phyloP scores from a whole-genome alignment of 2,797 vertebrate genomes.

The Melopsittacus undulatus region DNA sequence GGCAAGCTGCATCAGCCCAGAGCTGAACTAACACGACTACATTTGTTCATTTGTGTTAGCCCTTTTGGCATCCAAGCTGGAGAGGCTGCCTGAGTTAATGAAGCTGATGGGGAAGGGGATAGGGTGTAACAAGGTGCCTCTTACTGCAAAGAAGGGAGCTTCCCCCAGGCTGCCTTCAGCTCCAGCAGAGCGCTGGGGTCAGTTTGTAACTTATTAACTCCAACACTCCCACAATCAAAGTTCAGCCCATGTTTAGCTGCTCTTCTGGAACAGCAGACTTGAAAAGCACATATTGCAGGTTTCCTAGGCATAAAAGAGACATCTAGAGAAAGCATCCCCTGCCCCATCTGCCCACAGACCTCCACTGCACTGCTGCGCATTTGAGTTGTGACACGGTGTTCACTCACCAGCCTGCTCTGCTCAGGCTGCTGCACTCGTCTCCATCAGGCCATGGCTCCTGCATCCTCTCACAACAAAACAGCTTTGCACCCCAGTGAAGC shows the following conservation, averaged over 20 bases:
- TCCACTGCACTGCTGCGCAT: neutral
- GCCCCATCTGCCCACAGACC: neutral
- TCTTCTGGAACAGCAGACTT: neutral
- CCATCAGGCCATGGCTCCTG: neutral
- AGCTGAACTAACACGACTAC: neutral
- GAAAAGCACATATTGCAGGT: neutral
- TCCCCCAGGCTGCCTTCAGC: neutral
- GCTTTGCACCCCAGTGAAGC: neutral
- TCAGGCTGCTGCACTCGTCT: neutral
- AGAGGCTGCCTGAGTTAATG: neutral
- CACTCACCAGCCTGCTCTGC: neutral
- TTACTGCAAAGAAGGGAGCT: neutral
- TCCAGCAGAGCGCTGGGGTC: neutral
- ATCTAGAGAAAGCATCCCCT: neutral
- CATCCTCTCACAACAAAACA: neutral
- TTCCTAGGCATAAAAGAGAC: slow-evolving; percentile 18
- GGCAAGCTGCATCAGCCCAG: neutral
- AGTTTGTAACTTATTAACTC: slow-evolving; percentile 31
- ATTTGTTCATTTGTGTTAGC: neutral
- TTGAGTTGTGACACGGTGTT: neutral
- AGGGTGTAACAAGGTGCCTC: neutral
- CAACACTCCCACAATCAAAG: neutral
- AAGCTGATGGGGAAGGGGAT: neutral
- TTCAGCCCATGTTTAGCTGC: neutral
- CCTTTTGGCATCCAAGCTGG: neutral